Conservation (phyloP, 2,113 vertebrate species). For the Pterocles gutturalis region DNA sequence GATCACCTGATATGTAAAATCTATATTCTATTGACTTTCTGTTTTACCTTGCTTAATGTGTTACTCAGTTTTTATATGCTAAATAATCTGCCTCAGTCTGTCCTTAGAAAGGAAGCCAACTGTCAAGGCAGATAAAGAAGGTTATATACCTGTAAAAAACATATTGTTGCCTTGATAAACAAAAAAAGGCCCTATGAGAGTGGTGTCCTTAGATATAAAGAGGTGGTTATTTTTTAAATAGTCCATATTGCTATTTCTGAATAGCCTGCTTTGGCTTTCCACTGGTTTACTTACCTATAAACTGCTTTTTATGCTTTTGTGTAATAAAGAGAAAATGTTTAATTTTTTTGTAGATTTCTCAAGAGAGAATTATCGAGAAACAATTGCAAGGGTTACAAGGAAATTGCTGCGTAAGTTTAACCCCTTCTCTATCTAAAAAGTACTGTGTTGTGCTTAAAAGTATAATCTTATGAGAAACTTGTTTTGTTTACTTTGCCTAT, state of each 20-base stretch:
- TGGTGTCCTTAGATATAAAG: background rate
- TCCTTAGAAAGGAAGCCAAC: background rate
- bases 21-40: background rate
- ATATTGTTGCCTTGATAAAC: background rate
- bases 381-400: constrained; percentile 87
- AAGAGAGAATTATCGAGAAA: constrained; percentile 92
- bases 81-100: background rate
- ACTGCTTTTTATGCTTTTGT: background rate
- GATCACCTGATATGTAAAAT: background rate
- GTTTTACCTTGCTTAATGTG: background rate
- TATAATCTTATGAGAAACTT: background rate
- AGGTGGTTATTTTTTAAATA: background rate
- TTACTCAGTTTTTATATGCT: background rate
- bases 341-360: constrained; percentile 79
- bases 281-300: background rate
- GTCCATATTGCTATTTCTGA: background rate
- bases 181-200: background rate
- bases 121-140: background rate
- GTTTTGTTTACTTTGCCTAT: background rate
- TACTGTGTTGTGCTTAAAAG: background rate
- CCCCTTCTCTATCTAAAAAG: background rate
- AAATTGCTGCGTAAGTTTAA: constrained; percentile 90
- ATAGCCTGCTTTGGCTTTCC: background rate
- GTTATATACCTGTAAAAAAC: background rate
- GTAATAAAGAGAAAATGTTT: background rate